Conservation (phyloP, 2,113 vertebrate species). For the Fulmarus glacialis region DNA sequence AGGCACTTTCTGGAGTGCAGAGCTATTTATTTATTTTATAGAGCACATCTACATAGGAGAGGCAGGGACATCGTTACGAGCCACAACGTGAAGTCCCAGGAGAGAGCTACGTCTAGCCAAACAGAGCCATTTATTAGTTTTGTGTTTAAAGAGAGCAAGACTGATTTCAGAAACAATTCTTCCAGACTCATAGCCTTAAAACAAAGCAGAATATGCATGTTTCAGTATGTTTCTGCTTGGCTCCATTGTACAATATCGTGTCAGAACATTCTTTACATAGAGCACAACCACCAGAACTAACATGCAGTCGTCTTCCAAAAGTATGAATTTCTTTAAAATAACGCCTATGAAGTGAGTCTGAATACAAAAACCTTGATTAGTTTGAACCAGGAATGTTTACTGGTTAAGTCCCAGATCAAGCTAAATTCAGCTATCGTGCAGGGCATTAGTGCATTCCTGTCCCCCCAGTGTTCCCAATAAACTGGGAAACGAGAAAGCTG, state of each 20-base stretch:
- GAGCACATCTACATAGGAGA: background rate
- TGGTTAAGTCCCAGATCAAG: background rate
- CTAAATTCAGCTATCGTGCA: background rate
- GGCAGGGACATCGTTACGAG: background rate
- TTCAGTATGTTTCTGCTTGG: background rate
- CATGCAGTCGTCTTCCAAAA: background rate
- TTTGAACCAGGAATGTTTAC: background rate
- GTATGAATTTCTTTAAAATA: background rate
- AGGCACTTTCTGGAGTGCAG: background rate
- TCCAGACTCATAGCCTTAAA: background rate
- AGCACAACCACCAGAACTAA: slow-evolving; percentile 9
- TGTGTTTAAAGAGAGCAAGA: background rate
- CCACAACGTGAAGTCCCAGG: background rate
- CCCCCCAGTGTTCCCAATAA: background rate
- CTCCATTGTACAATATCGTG: background rate
- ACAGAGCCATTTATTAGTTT: background rate
- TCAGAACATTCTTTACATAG: background rate
- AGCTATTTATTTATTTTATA: slow-evolving; percentile 29
- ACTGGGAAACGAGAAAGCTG: background rate
- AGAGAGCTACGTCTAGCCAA: background rate
- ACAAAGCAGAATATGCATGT: background rate
- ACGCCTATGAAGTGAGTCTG: background rate
- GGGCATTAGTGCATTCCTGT: background rate
- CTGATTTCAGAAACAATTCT: background rate
- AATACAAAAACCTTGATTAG: background rate